Conservation (phyloP, 53 echinoderm and acorn worm species). For the Temnopleurus reevesii region DNA sequence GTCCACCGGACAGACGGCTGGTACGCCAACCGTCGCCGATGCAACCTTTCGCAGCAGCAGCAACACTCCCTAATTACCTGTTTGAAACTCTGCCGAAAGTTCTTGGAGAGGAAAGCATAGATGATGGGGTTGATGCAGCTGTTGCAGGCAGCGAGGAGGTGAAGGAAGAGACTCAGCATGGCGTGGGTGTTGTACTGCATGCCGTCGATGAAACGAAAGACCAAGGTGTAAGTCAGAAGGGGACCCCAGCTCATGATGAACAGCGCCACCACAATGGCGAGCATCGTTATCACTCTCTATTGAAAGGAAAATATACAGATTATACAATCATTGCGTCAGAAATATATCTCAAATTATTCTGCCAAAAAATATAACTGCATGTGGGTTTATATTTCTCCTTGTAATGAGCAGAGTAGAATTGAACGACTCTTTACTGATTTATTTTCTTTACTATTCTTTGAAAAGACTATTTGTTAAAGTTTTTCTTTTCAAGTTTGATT, state of each 20-base stretch:
- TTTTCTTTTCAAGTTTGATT: no score
- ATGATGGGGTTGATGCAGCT: constrained; percentile 89
- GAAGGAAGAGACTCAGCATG: constrained; percentile 56
- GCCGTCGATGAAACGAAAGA: constrained; percentile 34
- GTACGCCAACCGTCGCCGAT: background rate
- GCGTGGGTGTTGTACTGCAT: background rate
- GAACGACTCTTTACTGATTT: no score
- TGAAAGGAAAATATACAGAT: no score
- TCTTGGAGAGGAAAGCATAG: constrained; percentile 91
- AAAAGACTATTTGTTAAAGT: no score
- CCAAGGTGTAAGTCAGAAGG: constrained; percentile 61
- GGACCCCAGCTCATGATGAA: constrained; percentile 91
- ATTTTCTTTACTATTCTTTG: no score
- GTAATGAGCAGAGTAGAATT: no score
- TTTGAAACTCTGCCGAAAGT: constrained; percentile 84
- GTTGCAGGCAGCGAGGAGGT: constrained; percentile 78
- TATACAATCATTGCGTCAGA: no score
- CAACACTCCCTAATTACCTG: constrained; percentile 55
- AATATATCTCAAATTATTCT: no score
- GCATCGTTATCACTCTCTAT: constrained; percentile 85
- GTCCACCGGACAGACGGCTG: constrained; percentile 47
- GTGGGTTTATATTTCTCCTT: no score
- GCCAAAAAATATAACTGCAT: no score
- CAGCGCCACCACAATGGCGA: constrained; percentile 77
- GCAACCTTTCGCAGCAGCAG: background rate